Percentiles rank a stretch among this genome's conserved stretches.
Evolutionary conservation across 2,797 vertebrate genomes (phyloP).

Genomic region (Eulemur rubriventer): DNA sequence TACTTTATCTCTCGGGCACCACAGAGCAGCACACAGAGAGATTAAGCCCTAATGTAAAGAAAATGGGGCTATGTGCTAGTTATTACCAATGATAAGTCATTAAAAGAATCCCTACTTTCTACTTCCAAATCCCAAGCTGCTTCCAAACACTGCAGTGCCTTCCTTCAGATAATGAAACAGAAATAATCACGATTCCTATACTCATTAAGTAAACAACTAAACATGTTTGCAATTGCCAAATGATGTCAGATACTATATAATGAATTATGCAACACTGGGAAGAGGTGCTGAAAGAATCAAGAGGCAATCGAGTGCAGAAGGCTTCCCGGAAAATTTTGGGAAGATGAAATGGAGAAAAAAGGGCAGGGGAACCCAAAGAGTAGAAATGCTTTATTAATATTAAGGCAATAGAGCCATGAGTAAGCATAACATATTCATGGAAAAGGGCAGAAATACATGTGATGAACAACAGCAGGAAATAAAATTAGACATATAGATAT

Average conservation of each 20-base stretch:
- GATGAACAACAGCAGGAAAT: neutral
- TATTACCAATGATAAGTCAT: neutral
- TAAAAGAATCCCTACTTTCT: neutral
- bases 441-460: neutral
- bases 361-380: neutral
- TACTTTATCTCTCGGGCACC: neutral
- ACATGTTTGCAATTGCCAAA: neutral
- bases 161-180: neutral
- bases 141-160: neutral
- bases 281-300: neutral
- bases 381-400: neutral
- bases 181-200: neutral
- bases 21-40: neutral
- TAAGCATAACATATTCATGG: neutral
- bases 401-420: neutral
- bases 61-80: neutral
- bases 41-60: neutral
- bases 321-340: neutral
- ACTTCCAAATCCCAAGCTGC: neutral
- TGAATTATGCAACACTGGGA: neutral
- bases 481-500: neutral
- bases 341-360: neutral
- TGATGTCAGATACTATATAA: neutral
- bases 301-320: neutral
- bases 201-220: neutral